A percentile compares a stretch with the other conserved stretches of the same genome.
phyloP scores from a whole-genome alignment of 1,140 invertebrate species.

The Bathynomus jamesi region DNA sequence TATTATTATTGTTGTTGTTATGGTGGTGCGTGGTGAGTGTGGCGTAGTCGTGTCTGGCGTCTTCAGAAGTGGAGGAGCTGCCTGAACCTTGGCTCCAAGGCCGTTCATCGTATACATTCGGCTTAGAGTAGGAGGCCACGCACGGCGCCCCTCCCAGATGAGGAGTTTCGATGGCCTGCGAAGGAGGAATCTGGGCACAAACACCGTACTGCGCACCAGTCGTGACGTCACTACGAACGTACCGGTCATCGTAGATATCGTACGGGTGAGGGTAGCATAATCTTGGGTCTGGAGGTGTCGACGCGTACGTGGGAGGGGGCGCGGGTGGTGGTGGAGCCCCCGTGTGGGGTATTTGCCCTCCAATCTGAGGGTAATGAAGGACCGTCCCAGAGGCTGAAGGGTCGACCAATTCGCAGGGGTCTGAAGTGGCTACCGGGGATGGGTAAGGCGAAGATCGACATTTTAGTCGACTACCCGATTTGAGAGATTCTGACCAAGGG shows the following conservation, averaged over 20 bases:
- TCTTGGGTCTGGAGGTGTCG: slow-evolving; percentile 11
- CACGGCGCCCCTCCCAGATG: too few relatives aligned
- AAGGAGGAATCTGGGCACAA: slow-evolving; percentile 22
- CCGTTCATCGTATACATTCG: slow-evolving; percentile 26
- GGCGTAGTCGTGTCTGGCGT: slow-evolving; percentile 19
- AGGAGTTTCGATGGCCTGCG: slow-evolving; percentile 33
- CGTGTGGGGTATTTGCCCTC: slow-evolving; percentile 41
- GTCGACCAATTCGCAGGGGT: slow-evolving; percentile 37
- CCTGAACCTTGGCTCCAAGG: slow-evolving; percentile 38
- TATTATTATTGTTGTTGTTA: not conserved
- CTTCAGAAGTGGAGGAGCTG: slow-evolving; percentile 30
- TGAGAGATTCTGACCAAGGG: slow-evolving; percentile 7
- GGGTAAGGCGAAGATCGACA: slow-evolving; percentile 44
- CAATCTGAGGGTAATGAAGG: slow-evolving; percentile 22
- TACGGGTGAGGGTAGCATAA: slow-evolving; percentile 19
- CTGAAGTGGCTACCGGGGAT: slow-evolving; percentile 31
- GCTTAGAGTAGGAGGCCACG: not conserved
- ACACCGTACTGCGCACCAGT: not conserved
- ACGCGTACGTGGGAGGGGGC: slow-evolving; percentile 26
- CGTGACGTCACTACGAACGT: not conserved
- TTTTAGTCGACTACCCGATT: slow-evolving; percentile 39
- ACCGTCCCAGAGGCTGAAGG: slow-evolving; percentile 30
- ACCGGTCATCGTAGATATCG: slow-evolving; percentile 27
- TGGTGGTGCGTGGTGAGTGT: not conserved
- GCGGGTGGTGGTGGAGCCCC: slow-evolving; percentile 36